These are phyloP conservation scores for Fopius arisanus DNA, from an alignment of 1,140 invertebrate genomes.

Conservation along the genomic window DNA sequence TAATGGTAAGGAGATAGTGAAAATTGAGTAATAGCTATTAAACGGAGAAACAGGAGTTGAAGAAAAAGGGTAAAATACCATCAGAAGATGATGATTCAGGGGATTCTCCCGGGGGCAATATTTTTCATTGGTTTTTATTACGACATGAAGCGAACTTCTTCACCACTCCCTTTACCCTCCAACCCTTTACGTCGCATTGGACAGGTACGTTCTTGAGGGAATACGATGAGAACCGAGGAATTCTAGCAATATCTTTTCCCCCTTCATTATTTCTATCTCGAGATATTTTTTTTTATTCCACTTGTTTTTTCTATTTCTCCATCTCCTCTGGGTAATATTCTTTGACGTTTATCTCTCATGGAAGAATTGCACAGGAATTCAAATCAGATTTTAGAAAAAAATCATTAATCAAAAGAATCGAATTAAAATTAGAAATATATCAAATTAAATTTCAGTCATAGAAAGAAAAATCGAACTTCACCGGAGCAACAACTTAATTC, in stretches of 20 bases:
- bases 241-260: background rate
- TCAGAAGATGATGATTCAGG: background rate
- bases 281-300: background rate
- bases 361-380: too few species aligned
- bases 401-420: too few species aligned
- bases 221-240: background rate
- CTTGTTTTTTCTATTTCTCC: background rate
- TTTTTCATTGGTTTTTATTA: conserved; percentile 5
- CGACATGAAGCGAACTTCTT: background rate
- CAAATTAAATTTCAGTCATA: too few species aligned
- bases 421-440: too few species aligned
- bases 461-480: too few species aligned
- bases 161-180: background rate
- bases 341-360: background rate
- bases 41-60: background rate
- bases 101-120: background rate
- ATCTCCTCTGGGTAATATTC: background rate
- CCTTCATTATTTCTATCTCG: background rate
- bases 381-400: too few species aligned
- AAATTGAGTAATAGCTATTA: background rate
- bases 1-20: background rate
- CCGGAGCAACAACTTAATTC: too few species aligned
- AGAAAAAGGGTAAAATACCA: background rate
- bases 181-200: background rate
- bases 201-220: background rate